Evolutionary conservation across 2,113 vertebrate genomes (phyloP), one percentile per base, ranked within the genome.

Genomic region (Rousettus leschenaultii): DNA sequence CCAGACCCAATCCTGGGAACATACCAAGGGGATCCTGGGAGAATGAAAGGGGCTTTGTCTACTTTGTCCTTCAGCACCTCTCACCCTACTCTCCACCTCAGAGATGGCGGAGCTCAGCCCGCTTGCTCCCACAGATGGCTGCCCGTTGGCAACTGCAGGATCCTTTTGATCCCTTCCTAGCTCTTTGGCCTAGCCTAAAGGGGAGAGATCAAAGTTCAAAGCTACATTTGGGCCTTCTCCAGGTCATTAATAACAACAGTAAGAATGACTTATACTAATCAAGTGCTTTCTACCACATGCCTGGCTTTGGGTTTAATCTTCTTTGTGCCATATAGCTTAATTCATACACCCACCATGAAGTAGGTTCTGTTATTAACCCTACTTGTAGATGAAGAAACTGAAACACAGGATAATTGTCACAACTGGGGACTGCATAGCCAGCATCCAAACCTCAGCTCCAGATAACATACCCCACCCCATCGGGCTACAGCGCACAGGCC

Each of bases 181-280:
- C 48, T 95, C 91, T 85, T 89, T 82, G 43, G 85, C 66, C 80
- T 90, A 94, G 61, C 73, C 77, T 94, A 74, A 59, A 89, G 75
- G 86, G 61, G 51, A 89, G 87, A 92, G 74, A 84, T 53, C 92
- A 96, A 95, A 96, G 86, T 82, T 80, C 90, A 84, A 55, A 66
- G 70, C 63, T 93, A 51, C 70, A 79, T 28, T 63, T 28, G 59
- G 68, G 33, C n/a, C 10, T 63, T 83, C 24, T 40, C 19, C 30
- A 48, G 18, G 7, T 75, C 55, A 91, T 63, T 74, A 53, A 53
- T n/a, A 59, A 22, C 21, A 89, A 63, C 1, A 77, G 40, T 38
- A 73, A 82, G 61, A 86, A 57, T 30, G 16, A 33, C 35, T 71
- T 77, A 61, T 28, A n/a, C 63, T 51, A 57, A 73, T 40, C 45